These are phyloP conservation scores for Antheraea assamensis DNA, from an alignment of 2,888 invertebrate species.

Conservation along the genomic window DNA sequence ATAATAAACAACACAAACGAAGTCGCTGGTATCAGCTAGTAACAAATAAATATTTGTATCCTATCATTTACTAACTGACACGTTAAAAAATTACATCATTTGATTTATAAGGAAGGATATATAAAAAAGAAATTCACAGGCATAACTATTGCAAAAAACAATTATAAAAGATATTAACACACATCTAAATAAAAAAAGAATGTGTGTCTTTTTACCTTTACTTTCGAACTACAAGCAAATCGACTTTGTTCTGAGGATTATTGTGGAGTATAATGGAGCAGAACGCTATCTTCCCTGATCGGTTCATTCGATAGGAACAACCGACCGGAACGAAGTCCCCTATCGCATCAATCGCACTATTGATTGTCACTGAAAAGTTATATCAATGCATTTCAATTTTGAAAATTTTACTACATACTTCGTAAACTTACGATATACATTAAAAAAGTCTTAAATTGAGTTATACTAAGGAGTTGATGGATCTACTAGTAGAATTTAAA, in stretches of 20 bases:
- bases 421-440: background rate
- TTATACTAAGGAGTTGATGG: background rate
- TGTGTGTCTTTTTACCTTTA: background rate
- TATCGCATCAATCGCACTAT: slow-evolving; percentile 69
- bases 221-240: slow-evolving; percentile 15
- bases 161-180: background rate
- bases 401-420: background rate
- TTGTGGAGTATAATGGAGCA: slow-evolving; percentile 72
- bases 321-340: slow-evolving; percentile 75
- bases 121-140: background rate
- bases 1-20: too few species aligned
- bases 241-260: slow-evolving; percentile 54
- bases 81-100: background rate
- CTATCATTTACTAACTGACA: background rate
- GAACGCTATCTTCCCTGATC: slow-evolving; percentile 69
- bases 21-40: background rate
- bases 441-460: too few species aligned
- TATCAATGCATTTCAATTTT: slow-evolving; percentile 26
- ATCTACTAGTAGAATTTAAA: too few species aligned
- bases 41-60: background rate
- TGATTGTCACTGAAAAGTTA: slow-evolving; percentile 57
- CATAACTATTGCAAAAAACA: background rate
- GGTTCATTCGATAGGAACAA: slow-evolving; percentile 74
- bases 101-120: background rate
- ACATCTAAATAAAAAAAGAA: background rate